Conservation (phyloP, 1,140 invertebrate genomes). For the Vanessa tameamea region DNA sequence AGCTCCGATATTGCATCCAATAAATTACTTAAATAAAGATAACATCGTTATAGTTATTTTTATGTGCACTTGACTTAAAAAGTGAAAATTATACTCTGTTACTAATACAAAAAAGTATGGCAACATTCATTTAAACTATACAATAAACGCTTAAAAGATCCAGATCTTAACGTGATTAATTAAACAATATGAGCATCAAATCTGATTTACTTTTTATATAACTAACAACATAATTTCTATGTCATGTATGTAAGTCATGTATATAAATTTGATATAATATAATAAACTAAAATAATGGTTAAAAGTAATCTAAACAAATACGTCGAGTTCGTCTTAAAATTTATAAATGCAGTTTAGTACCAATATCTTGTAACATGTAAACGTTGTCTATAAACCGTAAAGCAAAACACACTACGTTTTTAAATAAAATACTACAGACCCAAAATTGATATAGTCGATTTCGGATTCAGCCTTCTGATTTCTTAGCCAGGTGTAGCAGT, state of each 20-base stretch:
- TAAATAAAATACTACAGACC: constrained; percentile 32
- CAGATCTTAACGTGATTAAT: not conserved
- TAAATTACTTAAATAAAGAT: constrained; percentile 23
- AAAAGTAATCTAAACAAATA: constrained; percentile 1
- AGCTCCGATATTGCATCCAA: constrained; percentile 29
- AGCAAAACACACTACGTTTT: constrained; percentile 14
- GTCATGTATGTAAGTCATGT: not conserved
- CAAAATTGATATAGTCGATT: constrained; percentile 20
- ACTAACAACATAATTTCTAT: not conserved
- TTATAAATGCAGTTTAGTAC: constrained; percentile 21
- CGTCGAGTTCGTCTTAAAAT: not conserved
- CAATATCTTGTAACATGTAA: constrained; percentile 7
- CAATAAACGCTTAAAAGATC: not conserved
- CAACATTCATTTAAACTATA: constrained; percentile 10
- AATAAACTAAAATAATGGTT: not conserved
- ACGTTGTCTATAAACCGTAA: constrained; percentile 11
- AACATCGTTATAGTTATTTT: constrained; percentile 8
- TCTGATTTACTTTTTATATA: not conserved
- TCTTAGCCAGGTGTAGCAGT: constrained; percentile 66
- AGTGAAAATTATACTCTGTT: constrained; percentile 6
- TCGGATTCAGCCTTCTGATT: constrained; percentile 53
- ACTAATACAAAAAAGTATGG: constrained; percentile 7
- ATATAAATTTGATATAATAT: not conserved
- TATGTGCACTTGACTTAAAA: constrained; percentile 18
- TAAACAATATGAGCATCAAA: not conserved